Evolutionary conservation across 2,888 invertebrate species (phyloP).

Genomic region (Synergus gifuensis): DNA sequence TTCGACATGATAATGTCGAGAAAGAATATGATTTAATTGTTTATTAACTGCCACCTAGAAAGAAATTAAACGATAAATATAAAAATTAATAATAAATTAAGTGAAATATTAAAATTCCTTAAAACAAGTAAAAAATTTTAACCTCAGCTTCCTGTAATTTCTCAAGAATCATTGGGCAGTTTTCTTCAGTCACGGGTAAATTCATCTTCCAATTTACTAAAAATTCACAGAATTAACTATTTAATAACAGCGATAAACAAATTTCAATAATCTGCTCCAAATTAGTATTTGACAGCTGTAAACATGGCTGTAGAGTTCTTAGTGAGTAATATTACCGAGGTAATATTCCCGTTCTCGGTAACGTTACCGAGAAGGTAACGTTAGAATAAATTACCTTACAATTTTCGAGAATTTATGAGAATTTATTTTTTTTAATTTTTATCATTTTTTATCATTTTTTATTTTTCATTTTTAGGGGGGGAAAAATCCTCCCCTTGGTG

Average conservation of each 20-base stretch:
- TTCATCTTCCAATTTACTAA: slow-evolving; percentile 57
- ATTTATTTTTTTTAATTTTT: too few species aligned
- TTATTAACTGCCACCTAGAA: slow-evolving; percentile 84
- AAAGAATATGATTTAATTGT: slow-evolving; percentile 85
- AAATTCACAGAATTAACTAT: neutral
- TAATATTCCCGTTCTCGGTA: too few species aligned
- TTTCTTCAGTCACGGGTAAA: slow-evolving; percentile 64
- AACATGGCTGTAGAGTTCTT: too few species aligned
- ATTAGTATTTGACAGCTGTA: neutral
- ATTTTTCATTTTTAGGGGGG: too few species aligned
- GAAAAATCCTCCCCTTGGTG: too few species aligned
- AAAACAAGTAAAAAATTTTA: slow-evolving; percentile 39
- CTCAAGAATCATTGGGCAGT: slow-evolving; percentile 65
- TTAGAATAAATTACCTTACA: too few species aligned
- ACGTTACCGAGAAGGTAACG: too few species aligned
- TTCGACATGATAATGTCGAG: slow-evolving; percentile 87
- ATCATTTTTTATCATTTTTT: too few species aligned
- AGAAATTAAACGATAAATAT: neutral
- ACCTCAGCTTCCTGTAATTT: slow-evolving; percentile 72
- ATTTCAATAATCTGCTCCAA: neutral
- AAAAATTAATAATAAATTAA: slow-evolving; percentile 32
- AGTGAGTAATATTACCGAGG: too few species aligned
- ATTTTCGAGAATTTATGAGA: too few species aligned
- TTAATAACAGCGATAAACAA: neutral
- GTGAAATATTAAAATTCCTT: slow-evolving; percentile 34